phyloP scores from a whole-genome alignment of 1,140 invertebrate genomes.

The Drosophila erecta region DNA sequence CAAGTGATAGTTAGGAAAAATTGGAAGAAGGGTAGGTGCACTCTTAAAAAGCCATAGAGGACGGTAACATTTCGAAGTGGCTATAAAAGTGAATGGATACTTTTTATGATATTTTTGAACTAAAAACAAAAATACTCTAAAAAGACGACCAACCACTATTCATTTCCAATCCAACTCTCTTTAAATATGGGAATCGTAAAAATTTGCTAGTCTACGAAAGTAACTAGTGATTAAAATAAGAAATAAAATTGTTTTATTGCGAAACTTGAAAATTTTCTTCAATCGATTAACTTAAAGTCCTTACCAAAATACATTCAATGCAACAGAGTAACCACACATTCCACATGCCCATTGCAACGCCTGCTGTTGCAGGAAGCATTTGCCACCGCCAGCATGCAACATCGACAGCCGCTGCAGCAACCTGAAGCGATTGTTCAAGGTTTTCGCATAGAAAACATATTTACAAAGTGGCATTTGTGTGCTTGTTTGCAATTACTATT shows the following conservation, averaged over 20 bases:
- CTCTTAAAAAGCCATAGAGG: constrained; percentile 21
- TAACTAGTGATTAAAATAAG: not conserved
- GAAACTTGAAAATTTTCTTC: not conserved
- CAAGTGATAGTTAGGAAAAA: constrained; percentile 12
- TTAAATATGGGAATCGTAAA: no score
- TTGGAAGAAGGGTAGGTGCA: not conserved
- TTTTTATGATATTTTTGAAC: constrained; percentile 11
- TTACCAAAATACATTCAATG: not conserved
- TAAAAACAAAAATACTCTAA: not conserved
- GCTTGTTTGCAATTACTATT: constrained; percentile 56
- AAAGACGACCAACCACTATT: not conserved
- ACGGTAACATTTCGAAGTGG: constrained; percentile 27
- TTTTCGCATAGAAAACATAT: constrained; percentile 36
- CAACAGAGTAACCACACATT: not conserved
- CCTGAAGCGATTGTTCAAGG: constrained; percentile 25
- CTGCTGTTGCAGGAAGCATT: constrained; percentile 53
- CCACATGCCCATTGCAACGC: not conserved
- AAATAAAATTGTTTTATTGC: no score
- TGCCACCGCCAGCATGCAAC: constrained; percentile 37
- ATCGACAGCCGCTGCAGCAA: constrained; percentile 4
- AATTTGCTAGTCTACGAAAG: not conserved
- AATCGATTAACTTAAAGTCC: not conserved
- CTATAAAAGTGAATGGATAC: constrained; percentile 29
- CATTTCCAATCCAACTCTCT: not conserved
- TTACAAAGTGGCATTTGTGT: constrained; percentile 29